A percentile compares a stretch with the other conserved stretches of the same genome.
Evolutionary conservation across 2,113 vertebrate species (phyloP).

Genomic region (Pleuronectes platessa): DNA sequence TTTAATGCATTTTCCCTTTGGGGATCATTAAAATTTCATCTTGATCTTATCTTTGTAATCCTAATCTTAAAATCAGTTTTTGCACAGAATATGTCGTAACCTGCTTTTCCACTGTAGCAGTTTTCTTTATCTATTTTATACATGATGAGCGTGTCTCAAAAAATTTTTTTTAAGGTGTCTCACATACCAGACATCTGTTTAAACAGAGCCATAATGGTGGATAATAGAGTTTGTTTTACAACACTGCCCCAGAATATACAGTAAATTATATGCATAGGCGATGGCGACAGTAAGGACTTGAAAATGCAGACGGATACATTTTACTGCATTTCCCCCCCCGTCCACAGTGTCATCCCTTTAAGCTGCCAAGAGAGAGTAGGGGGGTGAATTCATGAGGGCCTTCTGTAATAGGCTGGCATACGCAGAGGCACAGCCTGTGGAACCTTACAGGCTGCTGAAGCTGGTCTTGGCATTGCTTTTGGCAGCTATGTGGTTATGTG

Average conservation of each 20-base stretch:
- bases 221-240: slow-evolving; percentile 73
- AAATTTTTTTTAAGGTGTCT: slow-evolving; percentile 24
- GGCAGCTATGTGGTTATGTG: slow-evolving; percentile 81
- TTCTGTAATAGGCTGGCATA: slow-evolving; percentile 76
- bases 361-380: slow-evolving; percentile 69
- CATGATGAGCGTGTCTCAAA: not conserved
- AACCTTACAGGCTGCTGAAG: slow-evolving; percentile 74
- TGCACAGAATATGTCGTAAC: slow-evolving; percentile 22
- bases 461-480: slow-evolving; percentile 76
- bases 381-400: slow-evolving; percentile 71
- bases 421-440: slow-evolving; percentile 68
- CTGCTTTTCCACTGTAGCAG: slow-evolving; percentile 62
- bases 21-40: slow-evolving; percentile 72
- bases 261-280: slow-evolving; percentile 54
- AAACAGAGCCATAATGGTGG: slow-evolving; percentile 59
- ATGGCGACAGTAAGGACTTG: slow-evolving; percentile 37
- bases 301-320: slow-evolving; percentile 65
- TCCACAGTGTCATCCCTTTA: slow-evolving; percentile 64
- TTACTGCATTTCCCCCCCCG: slow-evolving; percentile 44
- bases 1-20: slow-evolving; percentile 60
- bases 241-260: slow-evolving; percentile 55
- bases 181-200: slow-evolving; percentile 48
- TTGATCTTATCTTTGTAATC: slow-evolving; percentile 68
- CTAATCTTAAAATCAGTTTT: slow-evolving; percentile 65
- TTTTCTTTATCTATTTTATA: not conserved